Evolutionary conservation across 2,797 vertebrate genomes (phyloP), one percentile per base, ranked within the genome.

Genomic region (Apogon hyalosoma): DNA sequence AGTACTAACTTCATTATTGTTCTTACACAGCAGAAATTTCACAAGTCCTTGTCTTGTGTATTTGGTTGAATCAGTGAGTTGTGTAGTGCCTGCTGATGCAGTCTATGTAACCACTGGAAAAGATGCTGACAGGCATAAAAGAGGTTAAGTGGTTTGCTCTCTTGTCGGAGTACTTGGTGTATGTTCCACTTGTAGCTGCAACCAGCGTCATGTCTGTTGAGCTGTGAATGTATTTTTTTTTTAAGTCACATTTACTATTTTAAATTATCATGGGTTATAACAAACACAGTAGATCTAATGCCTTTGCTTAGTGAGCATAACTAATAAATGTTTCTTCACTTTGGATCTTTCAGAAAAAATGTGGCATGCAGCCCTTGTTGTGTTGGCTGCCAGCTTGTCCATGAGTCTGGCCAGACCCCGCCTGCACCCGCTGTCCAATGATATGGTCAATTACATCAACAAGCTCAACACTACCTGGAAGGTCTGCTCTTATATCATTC

Each of bases 401-500:
- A 53, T 77, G 6, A 92, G 94, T 73, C 86, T 90, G 85, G 93
- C 90, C 56, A 8, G 90, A 48, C 93, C 94, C 4, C 72, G 24
- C 42, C 90, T 96, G 12, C 77, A 85, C 6, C 92, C 95, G 0
- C 88, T 98, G 74, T 97, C 97, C 0, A 80, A 42, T 0, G 96
- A 98, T 11, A 92, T 98, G 94, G 86, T 98, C 73, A 93, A 95
- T 87, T 95, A 95, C 55, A 92, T 99, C 85, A 99, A 99, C 82
- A 97, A 97, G 53, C 71, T 92, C 33, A 98, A 99, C 90, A 96
- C 95, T 5, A 98, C 97, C 4, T 99, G 98, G 98, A 94, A 83
- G 94, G 98, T 98, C 77, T 90, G 81, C 21, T 53, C 2, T 9
- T 2, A 6, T 50, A 5, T 13, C 11, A 39, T 19, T 42, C 16